Evolutionary conservation across 2,888 invertebrate genomes (phyloP).

Genomic region (Cheilosia soror): DNA sequence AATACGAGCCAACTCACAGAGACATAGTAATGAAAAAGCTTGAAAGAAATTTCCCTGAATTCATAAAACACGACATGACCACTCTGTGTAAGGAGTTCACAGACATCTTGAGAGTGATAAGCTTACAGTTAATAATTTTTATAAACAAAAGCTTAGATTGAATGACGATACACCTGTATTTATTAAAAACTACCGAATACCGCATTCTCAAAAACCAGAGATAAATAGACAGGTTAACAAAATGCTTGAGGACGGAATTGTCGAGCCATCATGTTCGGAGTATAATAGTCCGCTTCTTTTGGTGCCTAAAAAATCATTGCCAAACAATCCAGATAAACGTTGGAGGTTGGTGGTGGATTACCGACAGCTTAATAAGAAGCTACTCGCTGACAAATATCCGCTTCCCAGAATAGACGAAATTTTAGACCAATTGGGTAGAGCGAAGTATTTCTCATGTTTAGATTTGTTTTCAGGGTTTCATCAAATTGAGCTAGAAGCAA

Average conservation of each 20-base stretch:
- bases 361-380: constrained; percentile 32
- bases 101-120: constrained; percentile 7
- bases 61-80: constrained; percentile 1
- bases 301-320: constrained; percentile 73
- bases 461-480: constrained; percentile 49
- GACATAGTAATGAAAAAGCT: constrained; percentile 15
- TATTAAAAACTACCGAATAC: constrained; percentile 76
- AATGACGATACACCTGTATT: constrained; percentile 69
- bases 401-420: constrained; percentile 17
- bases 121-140: constrained; percentile 76
- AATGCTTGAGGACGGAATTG: constrained; percentile 60
- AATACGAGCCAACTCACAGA: background rate
- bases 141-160: constrained; percentile 69
- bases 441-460: constrained; percentile 50
- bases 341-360: constrained; percentile 18
- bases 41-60: constrained; percentile 10
- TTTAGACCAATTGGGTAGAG: constrained; percentile 30
- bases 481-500: constrained; percentile 40
- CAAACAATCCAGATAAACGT: background rate
- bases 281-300: constrained; percentile 76
- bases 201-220: constrained; percentile 71
- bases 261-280: constrained; percentile 69
- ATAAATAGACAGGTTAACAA: constrained; percentile 69
- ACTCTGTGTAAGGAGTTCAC: background rate
- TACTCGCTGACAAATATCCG: constrained; percentile 17